Conservation (phyloP, 2,113 vertebrate species). For the Phylloscopus trochilus region DNA sequence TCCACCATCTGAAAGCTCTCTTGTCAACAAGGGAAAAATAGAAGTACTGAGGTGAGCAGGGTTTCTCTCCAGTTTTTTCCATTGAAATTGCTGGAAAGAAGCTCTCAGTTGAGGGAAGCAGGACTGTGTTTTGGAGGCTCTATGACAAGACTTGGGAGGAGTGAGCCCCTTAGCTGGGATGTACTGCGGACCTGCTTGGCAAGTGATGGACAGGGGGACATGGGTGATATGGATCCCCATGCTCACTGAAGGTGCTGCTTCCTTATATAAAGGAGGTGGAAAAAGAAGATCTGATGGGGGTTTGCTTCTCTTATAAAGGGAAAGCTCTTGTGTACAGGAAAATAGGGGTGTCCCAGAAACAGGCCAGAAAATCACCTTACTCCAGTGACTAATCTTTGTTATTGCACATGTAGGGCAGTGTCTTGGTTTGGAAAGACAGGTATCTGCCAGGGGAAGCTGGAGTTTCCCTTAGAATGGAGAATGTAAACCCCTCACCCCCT, state of each 20-base stretch:
- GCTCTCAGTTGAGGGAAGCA: background rate
- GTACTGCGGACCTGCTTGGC: background rate
- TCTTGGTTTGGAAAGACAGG: no score
- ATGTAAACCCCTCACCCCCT: no score
- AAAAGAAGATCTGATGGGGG: background rate
- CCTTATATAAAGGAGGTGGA: background rate
- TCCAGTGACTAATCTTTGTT: constrained; percentile 27
- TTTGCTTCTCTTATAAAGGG: background rate
- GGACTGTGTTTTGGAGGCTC: background rate
- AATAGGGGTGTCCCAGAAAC: constrained; percentile 51
- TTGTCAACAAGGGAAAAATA: constrained; percentile 7
- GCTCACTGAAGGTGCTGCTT: background rate
- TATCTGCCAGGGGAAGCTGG: no score
- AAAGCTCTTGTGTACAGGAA: background rate
- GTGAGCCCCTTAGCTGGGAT: background rate
- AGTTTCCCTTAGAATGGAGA: no score
- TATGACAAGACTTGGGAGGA: background rate
- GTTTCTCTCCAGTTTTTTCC: background rate
- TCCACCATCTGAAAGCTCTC: constrained; percentile 3
- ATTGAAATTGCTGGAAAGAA: background rate
- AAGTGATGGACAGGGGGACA: background rate
- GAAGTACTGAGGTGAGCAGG: background rate
- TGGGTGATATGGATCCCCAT: background rate
- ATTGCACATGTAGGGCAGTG: constrained; percentile 29
- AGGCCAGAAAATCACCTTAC: background rate